Conservation (phyloP, 2,888 invertebrate species). For the Desoria tigrina region DNA sequence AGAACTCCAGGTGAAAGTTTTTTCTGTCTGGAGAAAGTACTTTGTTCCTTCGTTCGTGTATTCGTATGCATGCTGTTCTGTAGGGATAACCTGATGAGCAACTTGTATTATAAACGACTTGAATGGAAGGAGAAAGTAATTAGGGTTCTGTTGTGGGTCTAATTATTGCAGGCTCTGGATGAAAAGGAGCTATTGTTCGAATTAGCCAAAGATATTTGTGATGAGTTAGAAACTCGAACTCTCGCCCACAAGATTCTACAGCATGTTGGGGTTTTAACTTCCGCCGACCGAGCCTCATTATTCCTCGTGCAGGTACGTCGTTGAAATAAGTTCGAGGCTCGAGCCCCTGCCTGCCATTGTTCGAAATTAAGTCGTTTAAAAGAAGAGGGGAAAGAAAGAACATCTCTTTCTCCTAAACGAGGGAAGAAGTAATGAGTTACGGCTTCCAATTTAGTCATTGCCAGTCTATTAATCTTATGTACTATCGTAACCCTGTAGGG, state of each 20-base stretch:
- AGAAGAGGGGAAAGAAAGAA: background rate
- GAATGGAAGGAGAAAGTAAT: no score
- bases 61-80: background rate
- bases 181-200: conserved; percentile 95
- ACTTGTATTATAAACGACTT: no score
- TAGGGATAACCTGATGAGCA: no score
- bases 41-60: background rate
- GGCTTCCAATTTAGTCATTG: background rate
- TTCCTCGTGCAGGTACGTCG: conserved; percentile 77
- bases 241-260: conserved; percentile 94
- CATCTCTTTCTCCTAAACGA: background rate
- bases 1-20: conserved; percentile 51
- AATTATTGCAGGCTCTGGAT: conserved; percentile 62
- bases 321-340: background rate
- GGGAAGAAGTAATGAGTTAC: background rate
- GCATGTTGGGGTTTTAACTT: conserved; percentile 87
- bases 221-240: conserved; percentile 89
- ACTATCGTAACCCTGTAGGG: conserved; percentile 47
- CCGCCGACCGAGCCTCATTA: conserved; percentile 88
- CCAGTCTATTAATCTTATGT: background rate
- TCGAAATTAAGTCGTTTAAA: background rate
- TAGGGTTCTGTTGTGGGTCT: no score
- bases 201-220: conserved; percentile 91
- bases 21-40: no score
- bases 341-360: background rate